phyloP scores from a whole-genome alignment of 2,113 vertebrate genomes.

The Egretta garzetta region DNA sequence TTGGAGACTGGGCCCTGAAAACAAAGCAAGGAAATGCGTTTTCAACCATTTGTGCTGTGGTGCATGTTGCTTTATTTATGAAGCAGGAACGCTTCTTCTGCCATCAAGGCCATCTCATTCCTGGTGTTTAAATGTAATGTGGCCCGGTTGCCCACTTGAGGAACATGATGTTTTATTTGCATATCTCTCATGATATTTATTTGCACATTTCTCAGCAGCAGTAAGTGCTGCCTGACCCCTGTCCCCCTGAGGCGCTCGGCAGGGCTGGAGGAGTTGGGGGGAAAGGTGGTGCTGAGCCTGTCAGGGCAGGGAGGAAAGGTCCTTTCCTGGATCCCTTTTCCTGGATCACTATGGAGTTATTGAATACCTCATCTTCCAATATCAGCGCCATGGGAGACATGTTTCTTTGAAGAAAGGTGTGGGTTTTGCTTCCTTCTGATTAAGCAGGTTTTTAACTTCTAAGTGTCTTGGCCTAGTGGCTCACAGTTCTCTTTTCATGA shows the following conservation, averaged over 20 bases:
- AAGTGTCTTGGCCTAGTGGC: not conserved
- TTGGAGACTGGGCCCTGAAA: not conserved
- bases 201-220: not conserved
- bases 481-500: not conserved
- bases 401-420: not conserved
- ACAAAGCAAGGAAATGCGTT: not conserved
- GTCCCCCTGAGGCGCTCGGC: rapidly evolving
- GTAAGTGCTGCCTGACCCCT: rapidly evolving
- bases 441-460: not conserved
- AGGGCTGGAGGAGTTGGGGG: not conserved
- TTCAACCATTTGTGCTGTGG: not conserved
- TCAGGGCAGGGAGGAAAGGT: rapidly evolving
- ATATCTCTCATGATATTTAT: not conserved
- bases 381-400: not conserved
- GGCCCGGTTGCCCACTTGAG: not conserved
- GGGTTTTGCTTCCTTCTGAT: not conserved
- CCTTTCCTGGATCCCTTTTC: not conserved
- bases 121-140: not conserved
- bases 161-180: not conserved
- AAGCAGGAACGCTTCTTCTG: not conserved
- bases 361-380: not conserved
- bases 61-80: not conserved
- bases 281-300: rapidly evolving
- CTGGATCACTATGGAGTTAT: not conserved
- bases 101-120: rapidly evolving